Percentiles rank a stretch among this genome's conserved stretches.
phyloP scores from a whole-genome alignment of 2,797 vertebrate genomes.

The Oreortyx pictus region DNA sequence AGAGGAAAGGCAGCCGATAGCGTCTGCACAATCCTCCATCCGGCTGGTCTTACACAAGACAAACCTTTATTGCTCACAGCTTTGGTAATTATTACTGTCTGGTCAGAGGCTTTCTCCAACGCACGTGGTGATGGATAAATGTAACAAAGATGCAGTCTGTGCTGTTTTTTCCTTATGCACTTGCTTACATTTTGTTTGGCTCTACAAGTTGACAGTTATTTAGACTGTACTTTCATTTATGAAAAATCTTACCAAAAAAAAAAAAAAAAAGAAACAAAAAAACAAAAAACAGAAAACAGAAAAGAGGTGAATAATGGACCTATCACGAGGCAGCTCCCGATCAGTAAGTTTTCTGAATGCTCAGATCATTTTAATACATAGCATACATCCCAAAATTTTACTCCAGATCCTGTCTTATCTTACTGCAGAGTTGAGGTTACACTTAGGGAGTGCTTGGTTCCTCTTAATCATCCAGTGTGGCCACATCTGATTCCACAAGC shows the following conservation, averaged over 20 bases:
- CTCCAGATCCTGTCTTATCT: not conserved
- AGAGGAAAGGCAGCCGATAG: not conserved
- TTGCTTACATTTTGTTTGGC: not conserved
- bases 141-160: not conserved
- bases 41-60: not conserved
- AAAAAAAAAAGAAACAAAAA: no score
- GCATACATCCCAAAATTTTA: not conserved
- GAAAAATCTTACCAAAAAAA: not conserved
- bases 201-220: not conserved
- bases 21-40: not conserved
- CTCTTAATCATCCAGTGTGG: not conserved
- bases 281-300: not conserved
- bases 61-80: not conserved
- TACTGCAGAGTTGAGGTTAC: not conserved
- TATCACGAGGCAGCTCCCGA: not conserved
- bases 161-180: not conserved
- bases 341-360: not conserved
- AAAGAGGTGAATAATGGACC: not conserved
- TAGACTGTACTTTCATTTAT: not conserved
- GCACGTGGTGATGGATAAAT: not conserved
- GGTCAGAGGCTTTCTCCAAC: not conserved
- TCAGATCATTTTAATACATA: not conserved
- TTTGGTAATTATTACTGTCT: not conserved
- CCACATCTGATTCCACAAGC: not conserved
- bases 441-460: not conserved